phyloP scores from a whole-genome alignment of 2,113 vertebrate genomes.

The Meles meles region DNA sequence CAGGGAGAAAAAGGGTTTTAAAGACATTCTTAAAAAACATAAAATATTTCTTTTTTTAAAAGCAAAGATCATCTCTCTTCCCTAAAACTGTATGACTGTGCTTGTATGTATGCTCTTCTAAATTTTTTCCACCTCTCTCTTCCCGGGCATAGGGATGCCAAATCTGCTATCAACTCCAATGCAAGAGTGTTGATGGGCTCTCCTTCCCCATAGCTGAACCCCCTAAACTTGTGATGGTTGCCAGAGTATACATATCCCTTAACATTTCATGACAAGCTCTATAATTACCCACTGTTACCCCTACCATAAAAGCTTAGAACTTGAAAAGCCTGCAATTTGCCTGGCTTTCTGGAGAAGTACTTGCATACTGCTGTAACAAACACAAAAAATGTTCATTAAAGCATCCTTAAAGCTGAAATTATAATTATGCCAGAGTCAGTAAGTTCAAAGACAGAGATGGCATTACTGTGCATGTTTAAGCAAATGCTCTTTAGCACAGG shows the following conservation, averaged over 20 bases:
- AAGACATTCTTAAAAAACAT: background rate
- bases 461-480: background rate
- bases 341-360: constrained; percentile 41
- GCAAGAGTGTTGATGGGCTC: background rate
- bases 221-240: background rate
- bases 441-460: constrained; percentile 33
- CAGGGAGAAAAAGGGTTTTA: background rate
- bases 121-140: background rate
- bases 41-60: background rate
- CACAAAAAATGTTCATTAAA: background rate
- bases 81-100: background rate
- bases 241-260: background rate
- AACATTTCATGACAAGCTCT: background rate
- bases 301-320: constrained; percentile 39
- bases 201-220: background rate
- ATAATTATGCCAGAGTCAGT: constrained; percentile 6
- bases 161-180: background rate
- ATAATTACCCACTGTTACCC: constrained; percentile 27
- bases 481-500: background rate
- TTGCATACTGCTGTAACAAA: background rate
- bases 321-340: constrained; percentile 53
- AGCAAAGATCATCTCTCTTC: background rate
- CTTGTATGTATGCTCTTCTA: background rate
- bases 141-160: background rate
- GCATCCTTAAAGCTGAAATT: background rate